Percentiles rank a stretch among this genome's conserved stretches.
Evolutionary conservation across 2,797 vertebrate genomes (phyloP).

Genomic region (Sylvia borin): DNA sequence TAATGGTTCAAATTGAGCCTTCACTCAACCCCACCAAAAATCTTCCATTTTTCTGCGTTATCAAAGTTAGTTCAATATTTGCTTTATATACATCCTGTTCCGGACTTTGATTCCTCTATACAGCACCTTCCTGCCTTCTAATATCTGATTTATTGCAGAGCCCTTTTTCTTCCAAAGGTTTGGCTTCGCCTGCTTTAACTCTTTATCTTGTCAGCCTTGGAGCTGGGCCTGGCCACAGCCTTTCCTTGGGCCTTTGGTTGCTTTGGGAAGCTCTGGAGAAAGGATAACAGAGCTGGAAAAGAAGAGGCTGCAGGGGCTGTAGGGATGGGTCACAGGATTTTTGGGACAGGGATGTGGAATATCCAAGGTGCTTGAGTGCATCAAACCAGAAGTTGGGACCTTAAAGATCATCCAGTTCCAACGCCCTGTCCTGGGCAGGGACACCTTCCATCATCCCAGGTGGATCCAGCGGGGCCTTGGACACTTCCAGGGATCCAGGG

Average conservation of each 20-base stretch:
- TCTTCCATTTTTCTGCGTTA: conserved; percentile 51
- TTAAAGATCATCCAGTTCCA: not conserved
- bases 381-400: not conserved
- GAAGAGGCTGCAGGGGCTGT: not conserved
- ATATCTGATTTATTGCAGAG: conserved; percentile 18
- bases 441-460: not conserved
- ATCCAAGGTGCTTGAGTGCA: not conserved
- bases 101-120: conserved; percentile 59
- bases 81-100: conserved; percentile 71
- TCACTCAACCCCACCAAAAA: conserved; percentile 45
- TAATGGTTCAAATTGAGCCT: not conserved
- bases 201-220: conserved; percentile 43
- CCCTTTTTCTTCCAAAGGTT: not conserved
- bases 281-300: not conserved
- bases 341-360: not conserved
- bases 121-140: conserved; percentile 64
- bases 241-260: not conserved
- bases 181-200: conserved; percentile 36
- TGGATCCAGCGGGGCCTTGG: not conserved
- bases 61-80: conserved; percentile 66
- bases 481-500: not conserved
- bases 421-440: not conserved
- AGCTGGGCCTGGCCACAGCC: rapidly evolving
- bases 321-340: not conserved
- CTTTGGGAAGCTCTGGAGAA: not conserved